Percentiles rank a stretch among this genome's conserved stretches.
Conservation (phyloP, 2,113 vertebrate species). For the Dromaius novaehollandiae region DNA sequence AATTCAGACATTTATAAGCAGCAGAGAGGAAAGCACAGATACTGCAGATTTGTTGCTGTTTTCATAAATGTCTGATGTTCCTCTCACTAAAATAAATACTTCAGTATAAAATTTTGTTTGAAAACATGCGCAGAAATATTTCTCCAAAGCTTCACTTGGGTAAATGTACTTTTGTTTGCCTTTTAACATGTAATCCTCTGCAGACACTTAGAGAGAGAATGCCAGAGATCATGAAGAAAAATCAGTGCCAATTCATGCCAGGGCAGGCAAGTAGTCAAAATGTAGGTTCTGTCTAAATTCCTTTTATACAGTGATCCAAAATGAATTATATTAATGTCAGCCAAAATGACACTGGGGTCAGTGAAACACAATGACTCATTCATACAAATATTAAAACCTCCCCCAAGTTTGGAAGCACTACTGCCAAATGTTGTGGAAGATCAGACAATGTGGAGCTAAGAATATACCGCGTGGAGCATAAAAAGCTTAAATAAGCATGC, state of each 20-base stretch:
- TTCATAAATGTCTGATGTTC: background rate
- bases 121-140: background rate
- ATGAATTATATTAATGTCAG: conserved; percentile 42
- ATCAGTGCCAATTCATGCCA: conserved; percentile 17
- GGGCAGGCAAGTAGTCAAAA: conserved; percentile 42
- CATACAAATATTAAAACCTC: background rate
- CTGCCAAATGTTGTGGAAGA: conserved; percentile 13
- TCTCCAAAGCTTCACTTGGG: background rate
- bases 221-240: conserved; percentile 7
- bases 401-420: background rate
- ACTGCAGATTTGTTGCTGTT: background rate
- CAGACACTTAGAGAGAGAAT: conserved; percentile 12
- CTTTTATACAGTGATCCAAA: conserved; percentile 21
- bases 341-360: conserved; percentile 39
- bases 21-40: background rate
- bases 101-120: conserved; percentile 7
- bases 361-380: conserved; percentile 26
- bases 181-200: background rate
- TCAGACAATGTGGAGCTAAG: conserved; percentile 21
- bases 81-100: background rate
- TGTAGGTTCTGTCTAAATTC: background rate
- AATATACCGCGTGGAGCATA: background rate
- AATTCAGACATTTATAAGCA: background rate
- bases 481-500: background rate
- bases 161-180: conserved; percentile 25